Conservation (phyloP, 2,113 vertebrate species). For the Etheostoma cragini region DNA sequence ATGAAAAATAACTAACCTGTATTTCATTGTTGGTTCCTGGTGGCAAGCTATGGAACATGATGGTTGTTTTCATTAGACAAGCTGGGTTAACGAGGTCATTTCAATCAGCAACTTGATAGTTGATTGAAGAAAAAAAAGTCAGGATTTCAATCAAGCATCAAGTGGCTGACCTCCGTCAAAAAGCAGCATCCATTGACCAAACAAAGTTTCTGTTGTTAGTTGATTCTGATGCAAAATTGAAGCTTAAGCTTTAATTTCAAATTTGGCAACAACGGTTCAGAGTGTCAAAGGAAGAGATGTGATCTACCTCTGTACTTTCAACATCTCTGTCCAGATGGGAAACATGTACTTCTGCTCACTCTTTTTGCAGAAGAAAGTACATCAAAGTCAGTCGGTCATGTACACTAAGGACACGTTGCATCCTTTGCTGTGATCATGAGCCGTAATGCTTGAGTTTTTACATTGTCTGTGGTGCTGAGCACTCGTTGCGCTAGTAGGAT, state of each 20-base stretch:
- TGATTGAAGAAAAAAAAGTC: background rate
- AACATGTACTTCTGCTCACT: background rate
- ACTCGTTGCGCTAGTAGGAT: no score
- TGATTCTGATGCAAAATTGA: background rate
- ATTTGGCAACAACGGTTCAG: no score
- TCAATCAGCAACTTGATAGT: slow-evolving; percentile 13
- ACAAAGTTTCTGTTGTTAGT: no score
- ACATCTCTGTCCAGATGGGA: background rate
- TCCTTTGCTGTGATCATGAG: background rate
- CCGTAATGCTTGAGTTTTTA: background rate
- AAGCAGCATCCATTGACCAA: background rate
- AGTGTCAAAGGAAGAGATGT: background rate
- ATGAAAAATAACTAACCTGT: no score
- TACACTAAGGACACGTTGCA: background rate
- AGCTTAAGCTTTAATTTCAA: background rate
- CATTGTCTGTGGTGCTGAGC: background rate
- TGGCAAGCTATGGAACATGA: no score
- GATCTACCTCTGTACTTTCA: background rate
- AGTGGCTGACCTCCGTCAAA: no score
- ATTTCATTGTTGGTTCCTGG: no score
- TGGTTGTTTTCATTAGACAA: background rate
- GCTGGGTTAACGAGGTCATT: background rate
- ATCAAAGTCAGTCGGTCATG: background rate
- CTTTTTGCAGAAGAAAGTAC: no score
- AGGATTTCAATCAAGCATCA: no score